Evolutionary conservation across 2,888 invertebrate genomes (phyloP).

Genomic region (Ochropleura plecta): DNA sequence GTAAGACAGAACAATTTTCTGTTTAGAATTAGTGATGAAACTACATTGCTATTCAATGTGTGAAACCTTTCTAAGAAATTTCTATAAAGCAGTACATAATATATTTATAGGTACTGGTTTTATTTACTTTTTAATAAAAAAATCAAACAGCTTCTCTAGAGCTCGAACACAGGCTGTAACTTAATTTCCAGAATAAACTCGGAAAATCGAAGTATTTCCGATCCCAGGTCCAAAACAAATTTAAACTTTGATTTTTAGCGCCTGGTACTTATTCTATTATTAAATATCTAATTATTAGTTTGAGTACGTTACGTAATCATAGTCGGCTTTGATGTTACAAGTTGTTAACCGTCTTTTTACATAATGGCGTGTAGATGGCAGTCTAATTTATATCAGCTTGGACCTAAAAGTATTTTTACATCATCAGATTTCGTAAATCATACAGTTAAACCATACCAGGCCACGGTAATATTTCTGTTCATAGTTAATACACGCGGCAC

Average conservation of each 20-base stretch:
- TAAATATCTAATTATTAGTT: background rate
- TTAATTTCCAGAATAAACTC: background rate
- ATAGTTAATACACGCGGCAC: too few species aligned
- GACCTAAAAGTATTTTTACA: background rate
- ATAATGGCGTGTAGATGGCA: background rate
- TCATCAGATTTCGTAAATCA: background rate
- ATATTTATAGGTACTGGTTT: background rate
- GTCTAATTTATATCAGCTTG: background rate
- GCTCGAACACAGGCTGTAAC: accelerated
- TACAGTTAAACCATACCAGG: background rate
- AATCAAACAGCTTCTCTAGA: background rate
- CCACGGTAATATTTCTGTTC: background rate
- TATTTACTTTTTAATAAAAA: background rate
- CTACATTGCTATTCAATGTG: background rate
- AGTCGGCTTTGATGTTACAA: background rate
- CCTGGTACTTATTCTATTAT: background rate
- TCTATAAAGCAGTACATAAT: background rate
- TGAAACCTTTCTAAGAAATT: background rate
- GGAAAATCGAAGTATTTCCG: background rate
- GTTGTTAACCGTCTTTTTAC: background rate
- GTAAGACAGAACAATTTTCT: background rate
- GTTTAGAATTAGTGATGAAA: background rate
- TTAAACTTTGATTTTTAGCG: background rate
- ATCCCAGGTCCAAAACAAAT: background rate
- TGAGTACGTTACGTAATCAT: background rate